Evolutionary conservation across 2,113 vertebrate genomes (phyloP), one percentile per base, ranked within the genome.

Genomic region (Chitala chitala): DNA sequence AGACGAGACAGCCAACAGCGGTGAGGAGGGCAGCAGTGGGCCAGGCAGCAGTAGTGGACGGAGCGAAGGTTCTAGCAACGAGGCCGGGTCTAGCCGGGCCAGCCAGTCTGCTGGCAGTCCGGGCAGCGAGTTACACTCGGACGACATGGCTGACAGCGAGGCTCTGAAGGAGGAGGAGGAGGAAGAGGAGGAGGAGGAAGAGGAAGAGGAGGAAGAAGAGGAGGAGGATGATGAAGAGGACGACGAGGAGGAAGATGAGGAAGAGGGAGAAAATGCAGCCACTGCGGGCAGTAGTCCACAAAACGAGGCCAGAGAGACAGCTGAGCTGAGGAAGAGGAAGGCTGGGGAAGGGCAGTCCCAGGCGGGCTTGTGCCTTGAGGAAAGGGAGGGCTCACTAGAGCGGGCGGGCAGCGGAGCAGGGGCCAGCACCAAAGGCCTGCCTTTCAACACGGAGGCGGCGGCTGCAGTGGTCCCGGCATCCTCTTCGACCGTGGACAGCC

Each of bases 21-120:
- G 94, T n/a, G 97, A 99, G 86, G 97, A 98, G 76, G 96, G 94
- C 83, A 98, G 95, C 84, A 98, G 95, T 4, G 94, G 95, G n/a
- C 95, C 95, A 20, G 95, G 95, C 29, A 97, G 96, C 83, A 99
- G 94, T 86, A 98, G 96, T 46, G 96, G 95, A 0, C 95, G 89
- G 77, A 98, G 96, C 36, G 96, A 98, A 33, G 96, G 94, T 51
- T 98, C 96, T 79, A 99, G 95, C 83, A 97, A 98, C 3, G 97
- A 98, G 68, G 97, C 94, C 5, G 97, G 95, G 80, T 98, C 96
- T 63, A 98, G 95, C 69, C 86, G 92, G 0, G 97, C 94, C 75
- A 99, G 97, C 87, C 97, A 96, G 65, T 99, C 97, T 0, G 95
- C 96, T 1, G 97, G 94, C 48, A 99, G 97, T 84, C 97, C 97